These are phyloP conservation scores for Trachemys scripta DNA, from an alignment of 2,113 vertebrate species.

Conservation along the genomic window DNA sequence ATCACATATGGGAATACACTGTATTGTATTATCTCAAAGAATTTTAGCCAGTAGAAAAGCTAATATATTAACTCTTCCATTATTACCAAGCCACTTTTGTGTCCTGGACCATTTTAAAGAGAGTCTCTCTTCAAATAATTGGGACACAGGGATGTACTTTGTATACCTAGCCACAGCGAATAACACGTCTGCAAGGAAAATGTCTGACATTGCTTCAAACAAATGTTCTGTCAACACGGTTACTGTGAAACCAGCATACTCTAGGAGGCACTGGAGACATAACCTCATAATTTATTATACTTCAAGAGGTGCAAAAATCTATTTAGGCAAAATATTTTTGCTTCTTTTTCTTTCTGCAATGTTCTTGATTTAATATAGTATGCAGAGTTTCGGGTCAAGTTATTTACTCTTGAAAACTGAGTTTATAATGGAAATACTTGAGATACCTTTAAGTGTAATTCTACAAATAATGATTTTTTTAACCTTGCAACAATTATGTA, in stretches of 20 bases:
- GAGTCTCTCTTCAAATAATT: conserved; percentile 42
- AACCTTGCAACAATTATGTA: background rate
- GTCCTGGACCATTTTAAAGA: conserved; percentile 24
- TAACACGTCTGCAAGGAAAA: conserved; percentile 5
- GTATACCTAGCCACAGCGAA: conserved; percentile 23
- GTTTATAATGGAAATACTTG: background rate
- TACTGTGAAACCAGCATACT: background rate
- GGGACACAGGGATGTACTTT: background rate
- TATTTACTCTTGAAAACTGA: background rate
- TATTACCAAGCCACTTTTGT: conserved; percentile 35
- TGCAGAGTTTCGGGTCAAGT: background rate
- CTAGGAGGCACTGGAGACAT: background rate
- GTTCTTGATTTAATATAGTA: background rate
- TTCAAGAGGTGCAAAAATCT: background rate
- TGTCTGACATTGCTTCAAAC: background rate
- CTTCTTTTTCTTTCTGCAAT: background rate
- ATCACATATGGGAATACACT: background rate
- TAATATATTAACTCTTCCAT: conserved; percentile 21
- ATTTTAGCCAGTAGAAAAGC: background rate
- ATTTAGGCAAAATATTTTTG: background rate
- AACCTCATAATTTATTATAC: background rate
- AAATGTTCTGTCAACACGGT: background rate
- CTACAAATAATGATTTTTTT: background rate
- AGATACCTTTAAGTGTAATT: background rate
- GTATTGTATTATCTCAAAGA: background rate